Evolutionary conservation across 1,140 invertebrate species (phyloP).

Genomic region (Spodoptera litura): DNA sequence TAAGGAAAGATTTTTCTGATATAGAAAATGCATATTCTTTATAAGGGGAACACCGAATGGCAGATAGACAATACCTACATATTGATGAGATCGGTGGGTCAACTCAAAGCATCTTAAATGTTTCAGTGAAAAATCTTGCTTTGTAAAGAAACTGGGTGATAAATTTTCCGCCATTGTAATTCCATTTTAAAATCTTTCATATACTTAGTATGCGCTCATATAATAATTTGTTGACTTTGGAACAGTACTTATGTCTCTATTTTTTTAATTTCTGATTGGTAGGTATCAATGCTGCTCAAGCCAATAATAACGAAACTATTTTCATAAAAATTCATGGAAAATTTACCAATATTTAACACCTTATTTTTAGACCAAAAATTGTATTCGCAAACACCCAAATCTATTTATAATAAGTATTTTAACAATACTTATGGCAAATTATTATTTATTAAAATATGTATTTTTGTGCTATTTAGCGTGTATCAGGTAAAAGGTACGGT

Average conservation of each 20-base stretch:
- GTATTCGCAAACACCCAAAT: not conserved
- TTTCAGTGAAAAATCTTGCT: no score
- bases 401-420: not conserved
- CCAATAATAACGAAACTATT: constrained; percentile 6
- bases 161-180: no score
- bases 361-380: constrained; percentile 1
- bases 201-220: not conserved
- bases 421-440: not conserved
- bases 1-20: no score
- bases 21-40: no score
- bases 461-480: not conserved
- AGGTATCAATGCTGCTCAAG: not conserved
- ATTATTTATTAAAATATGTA: not conserved
- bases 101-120: no score
- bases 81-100: no score
- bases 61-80: no score
- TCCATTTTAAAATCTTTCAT: not conserved
- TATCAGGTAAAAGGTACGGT: not conserved
- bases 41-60: no score
- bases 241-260: not conserved
- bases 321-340: not conserved
- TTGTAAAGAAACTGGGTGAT: no score
- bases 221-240: constrained; percentile 17
- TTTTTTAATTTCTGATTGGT: not conserved
- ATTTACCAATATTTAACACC: not conserved